Percentiles rank a stretch among this genome's conserved stretches.
Evolutionary conservation across 2,888 invertebrate genomes (phyloP).

Genomic region (Hypolimnas misippus): DNA sequence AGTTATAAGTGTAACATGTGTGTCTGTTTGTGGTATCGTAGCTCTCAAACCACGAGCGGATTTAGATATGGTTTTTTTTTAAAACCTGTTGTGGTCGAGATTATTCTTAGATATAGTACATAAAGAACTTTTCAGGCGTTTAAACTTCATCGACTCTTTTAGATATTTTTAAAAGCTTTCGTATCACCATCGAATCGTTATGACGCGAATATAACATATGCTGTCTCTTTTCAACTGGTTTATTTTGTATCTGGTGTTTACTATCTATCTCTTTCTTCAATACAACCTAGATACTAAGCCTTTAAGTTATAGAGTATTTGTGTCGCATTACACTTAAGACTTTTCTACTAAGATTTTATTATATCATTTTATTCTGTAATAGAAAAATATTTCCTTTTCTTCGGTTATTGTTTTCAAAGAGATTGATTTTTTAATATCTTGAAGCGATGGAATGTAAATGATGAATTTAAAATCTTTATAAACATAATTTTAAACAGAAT

Average conservation of each 20-base stretch:
- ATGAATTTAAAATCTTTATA: not conserved
- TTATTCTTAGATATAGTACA: no score
- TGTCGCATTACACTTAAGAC: slow-evolving; percentile 25
- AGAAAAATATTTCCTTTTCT: slow-evolving; percentile 20
- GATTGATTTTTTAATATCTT: slow-evolving; percentile 8
- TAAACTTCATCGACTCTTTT: no score
- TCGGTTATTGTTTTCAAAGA: not conserved
- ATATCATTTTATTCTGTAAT: slow-evolving; percentile 21
- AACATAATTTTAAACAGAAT: no score
- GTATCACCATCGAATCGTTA: no score
- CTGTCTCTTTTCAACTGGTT: not conserved
- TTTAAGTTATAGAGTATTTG: slow-evolving; percentile 31
- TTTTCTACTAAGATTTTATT: slow-evolving; percentile 31
- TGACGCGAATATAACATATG: no score
- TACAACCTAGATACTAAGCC: slow-evolving; percentile 17
- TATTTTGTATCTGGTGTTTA: not conserved
- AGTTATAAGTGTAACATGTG: no score
- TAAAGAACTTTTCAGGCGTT: no score
- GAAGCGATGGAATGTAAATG: not conserved
- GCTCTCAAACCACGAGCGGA: no score
- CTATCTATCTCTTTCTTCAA: not conserved
- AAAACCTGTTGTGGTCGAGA: no score
- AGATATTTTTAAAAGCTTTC: slow-evolving; percentile 9
- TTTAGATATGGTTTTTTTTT: no score
- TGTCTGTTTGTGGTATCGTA: no score